Conservation (phyloP, 2,888 invertebrate genomes). For the Volucella zonaria region DNA sequence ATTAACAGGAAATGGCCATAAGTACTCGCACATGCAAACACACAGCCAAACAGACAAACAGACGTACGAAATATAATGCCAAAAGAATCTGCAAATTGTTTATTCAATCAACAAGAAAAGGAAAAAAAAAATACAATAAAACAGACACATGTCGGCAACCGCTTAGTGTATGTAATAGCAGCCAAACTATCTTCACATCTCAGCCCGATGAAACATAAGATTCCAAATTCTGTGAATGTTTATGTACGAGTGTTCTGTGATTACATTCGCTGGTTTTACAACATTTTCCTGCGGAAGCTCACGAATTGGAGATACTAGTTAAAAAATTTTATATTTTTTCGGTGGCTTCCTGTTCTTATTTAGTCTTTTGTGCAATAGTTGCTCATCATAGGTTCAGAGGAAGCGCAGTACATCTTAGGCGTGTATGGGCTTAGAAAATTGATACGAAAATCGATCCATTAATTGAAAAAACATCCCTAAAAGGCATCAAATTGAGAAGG, state of each 20-base stretch:
- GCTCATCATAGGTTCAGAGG: too few species aligned
- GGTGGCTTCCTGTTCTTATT: too few species aligned
- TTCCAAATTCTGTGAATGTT: conserved; percentile 7
- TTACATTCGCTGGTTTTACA: too few species aligned
- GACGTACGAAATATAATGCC: neutral
- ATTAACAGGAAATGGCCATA: conserved; percentile 56
- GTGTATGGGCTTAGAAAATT: too few species aligned
- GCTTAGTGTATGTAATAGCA: conserved; percentile 8
- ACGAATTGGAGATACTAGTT: too few species aligned
- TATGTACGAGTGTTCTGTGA: neutral
- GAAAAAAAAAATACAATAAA: conserved; percentile 18
- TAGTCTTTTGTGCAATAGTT: too few species aligned
- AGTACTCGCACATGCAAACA: conserved; percentile 7
- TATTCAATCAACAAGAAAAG: conserved; percentile 47
- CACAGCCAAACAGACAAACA: conserved; percentile 8
- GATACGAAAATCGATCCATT: too few species aligned
- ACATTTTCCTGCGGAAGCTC: too few species aligned
- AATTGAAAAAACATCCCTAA: too few species aligned
- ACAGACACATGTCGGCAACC: conserved; percentile 38
- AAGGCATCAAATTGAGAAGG: too few species aligned
- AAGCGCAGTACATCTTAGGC: too few species aligned
- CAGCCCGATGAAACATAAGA: conserved; percentile 6
- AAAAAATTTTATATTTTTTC: too few species aligned
- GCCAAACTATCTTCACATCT: conserved; percentile 29
- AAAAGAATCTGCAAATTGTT: conserved; percentile 57